These are phyloP conservation scores for Hybognathus amarus DNA, from an alignment of 2,797 vertebrate species.

Conservation along the genomic window DNA sequence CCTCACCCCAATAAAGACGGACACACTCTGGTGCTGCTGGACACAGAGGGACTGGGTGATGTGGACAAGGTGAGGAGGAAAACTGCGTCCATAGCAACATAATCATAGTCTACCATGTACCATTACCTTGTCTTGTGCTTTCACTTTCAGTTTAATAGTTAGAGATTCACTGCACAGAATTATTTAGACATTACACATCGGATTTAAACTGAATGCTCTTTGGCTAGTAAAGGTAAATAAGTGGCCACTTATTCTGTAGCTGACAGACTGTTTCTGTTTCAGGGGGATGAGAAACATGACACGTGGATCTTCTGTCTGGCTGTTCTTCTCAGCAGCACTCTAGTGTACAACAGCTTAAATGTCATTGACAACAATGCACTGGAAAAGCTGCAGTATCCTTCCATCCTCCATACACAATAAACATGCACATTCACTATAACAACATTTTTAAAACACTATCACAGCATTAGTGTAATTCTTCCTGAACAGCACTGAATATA, in stretches of 20 bases:
- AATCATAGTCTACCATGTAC: not conserved
- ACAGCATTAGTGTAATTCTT: not conserved
- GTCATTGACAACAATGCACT: conserved; percentile 72
- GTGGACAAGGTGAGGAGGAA: conserved; percentile 60
- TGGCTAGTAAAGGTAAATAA: not conserved
- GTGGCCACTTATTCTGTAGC: not conserved
- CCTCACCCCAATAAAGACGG: conserved; percentile 63
- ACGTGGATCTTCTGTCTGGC: conserved; percentile 72
- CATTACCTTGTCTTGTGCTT: not conserved
- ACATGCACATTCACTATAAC: not conserved
- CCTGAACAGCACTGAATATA: conserved; percentile 58
- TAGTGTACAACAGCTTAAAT: conserved; percentile 75
- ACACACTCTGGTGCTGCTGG: conserved; percentile 70
- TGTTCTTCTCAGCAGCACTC: conserved; percentile 71
- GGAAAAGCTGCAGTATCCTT: conserved; percentile 77
- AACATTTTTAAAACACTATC: not conserved
- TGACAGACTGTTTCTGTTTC: conserved; percentile 11
- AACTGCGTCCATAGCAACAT: not conserved
- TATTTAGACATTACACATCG: not conserved
- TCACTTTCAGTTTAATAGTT: not conserved
- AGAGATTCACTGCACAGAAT: not conserved
- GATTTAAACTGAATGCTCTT: not conserved
- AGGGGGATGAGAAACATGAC: conserved; percentile 71
- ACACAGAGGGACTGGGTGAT: conserved; percentile 74
- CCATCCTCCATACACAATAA: not conserved